Evolutionary conservation across 2,888 invertebrate genomes (phyloP).

Genomic region (Silvanus unidentatus): DNA sequence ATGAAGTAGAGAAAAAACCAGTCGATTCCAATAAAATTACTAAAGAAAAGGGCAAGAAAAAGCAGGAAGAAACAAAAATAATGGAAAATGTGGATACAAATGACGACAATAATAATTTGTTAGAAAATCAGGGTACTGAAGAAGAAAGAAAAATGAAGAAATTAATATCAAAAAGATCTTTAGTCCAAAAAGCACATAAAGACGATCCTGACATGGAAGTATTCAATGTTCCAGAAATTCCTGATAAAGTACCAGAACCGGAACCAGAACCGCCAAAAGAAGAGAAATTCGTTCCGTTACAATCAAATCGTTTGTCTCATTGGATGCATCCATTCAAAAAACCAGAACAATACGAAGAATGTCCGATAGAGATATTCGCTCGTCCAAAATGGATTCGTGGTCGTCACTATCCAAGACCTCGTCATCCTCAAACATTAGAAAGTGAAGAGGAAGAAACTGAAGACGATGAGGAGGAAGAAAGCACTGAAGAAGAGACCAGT

Average conservation of each 20-base stretch:
- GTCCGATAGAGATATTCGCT: slow-evolving; percentile 42
- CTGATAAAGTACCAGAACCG: slow-evolving; percentile 36
- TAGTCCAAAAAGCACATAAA: slow-evolving; percentile 39
- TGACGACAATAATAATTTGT: slow-evolving; percentile 6
- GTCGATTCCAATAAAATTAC: background rate
- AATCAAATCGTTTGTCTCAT: slow-evolving; percentile 41
- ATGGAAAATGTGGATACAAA: slow-evolving; percentile 15
- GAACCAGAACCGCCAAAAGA: slow-evolving; percentile 42
- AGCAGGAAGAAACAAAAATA: background rate
- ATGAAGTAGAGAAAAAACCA: too few species aligned
- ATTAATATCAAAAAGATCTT: slow-evolving; percentile 39
- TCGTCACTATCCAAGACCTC: slow-evolving; percentile 40
- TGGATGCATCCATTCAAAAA: slow-evolving; percentile 44
- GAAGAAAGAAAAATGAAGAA: slow-evolving; percentile 12
- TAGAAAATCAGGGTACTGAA: slow-evolving; percentile 8
- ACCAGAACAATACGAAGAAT: slow-evolving; percentile 41
- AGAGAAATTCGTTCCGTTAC: slow-evolving; percentile 42
- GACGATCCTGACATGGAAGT: slow-evolving; percentile 41
- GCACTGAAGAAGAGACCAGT: slow-evolving; percentile 25
- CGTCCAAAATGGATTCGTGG: slow-evolving; percentile 42
- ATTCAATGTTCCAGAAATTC: slow-evolving; percentile 32
- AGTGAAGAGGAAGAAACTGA: slow-evolving; percentile 12
- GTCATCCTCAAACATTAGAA: slow-evolving; percentile 22
- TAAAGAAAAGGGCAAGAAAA: background rate
- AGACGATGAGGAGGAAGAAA: slow-evolving; percentile 28